These are phyloP conservation scores for Merodon equestris DNA, from an alignment of 2,888 invertebrate genomes.

Conservation along the genomic window DNA sequence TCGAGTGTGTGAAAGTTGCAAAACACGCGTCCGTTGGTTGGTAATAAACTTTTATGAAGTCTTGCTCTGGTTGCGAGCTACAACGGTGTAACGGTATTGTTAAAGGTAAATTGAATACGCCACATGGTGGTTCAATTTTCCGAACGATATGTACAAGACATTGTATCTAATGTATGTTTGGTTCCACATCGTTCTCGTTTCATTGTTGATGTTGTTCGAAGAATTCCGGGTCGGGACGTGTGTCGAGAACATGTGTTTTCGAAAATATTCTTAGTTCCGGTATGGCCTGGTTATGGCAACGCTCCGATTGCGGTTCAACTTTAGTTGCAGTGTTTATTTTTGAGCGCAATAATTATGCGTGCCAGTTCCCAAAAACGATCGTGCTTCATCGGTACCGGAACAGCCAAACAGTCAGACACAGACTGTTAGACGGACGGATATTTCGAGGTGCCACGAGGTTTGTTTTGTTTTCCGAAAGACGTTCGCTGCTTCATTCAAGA, in stretches of 20 bases:
- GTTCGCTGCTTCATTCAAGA: conserved; percentile 5
- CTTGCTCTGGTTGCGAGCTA: background rate
- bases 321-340: background rate
- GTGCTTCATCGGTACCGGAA: background rate
- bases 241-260: conserved; percentile 34
- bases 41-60: conserved; percentile 4
- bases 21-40: too few species aligned
- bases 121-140: conserved; percentile 2
- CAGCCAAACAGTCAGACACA: conserved; percentile 5
- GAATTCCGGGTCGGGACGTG: conserved; percentile 14
- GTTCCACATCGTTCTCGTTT: background rate
- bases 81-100: background rate
- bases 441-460: too few species aligned
- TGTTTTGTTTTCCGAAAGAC: too few species aligned
- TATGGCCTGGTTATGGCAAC: conserved; percentile 29
- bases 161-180: too few species aligned
- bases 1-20: too few species aligned
- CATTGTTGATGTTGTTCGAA: conserved; percentile 19
- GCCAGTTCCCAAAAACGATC: background rate
- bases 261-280: conserved; percentile 28
- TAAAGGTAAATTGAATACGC: conserved; percentile 9
- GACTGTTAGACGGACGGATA: too few species aligned
- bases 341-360: background rate
- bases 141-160: background rate
- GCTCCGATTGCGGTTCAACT: background rate